phyloP scores from a whole-genome alignment of 2,888 invertebrate genomes.

The Papilio demoleus region DNA sequence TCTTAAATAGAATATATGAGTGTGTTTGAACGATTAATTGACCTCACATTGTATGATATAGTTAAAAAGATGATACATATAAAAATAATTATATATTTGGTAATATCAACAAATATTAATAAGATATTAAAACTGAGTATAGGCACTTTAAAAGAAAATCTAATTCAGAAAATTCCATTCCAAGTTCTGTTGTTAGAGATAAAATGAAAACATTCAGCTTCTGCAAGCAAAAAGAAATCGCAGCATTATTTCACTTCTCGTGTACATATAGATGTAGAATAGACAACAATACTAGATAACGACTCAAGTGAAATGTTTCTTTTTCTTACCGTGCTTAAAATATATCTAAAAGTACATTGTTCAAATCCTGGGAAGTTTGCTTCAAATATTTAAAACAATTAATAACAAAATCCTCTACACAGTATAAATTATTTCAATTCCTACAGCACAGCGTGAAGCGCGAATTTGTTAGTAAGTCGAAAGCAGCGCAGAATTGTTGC shows the following conservation, averaged over 20 bases:
- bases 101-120: background rate
- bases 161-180: slow-evolving; percentile 11
- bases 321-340: slow-evolving; percentile 10
- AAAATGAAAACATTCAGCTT: slow-evolving; percentile 18
- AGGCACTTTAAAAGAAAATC: background rate
- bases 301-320: background rate
- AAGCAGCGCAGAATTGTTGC: slow-evolving; percentile 30
- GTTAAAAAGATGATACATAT: no score
- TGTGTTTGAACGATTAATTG: background rate
- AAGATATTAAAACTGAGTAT: background rate
- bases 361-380: slow-evolving; percentile 16
- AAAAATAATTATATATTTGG: background rate
- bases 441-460: slow-evolving; percentile 23
- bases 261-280: slow-evolving; percentile 13
- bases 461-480: slow-evolving; percentile 5
- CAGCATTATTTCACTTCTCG: slow-evolving; percentile 19
- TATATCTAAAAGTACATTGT: slow-evolving; percentile 27
- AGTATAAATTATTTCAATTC: slow-evolving; percentile 35
- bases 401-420: slow-evolving; percentile 24
- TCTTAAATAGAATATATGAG: background rate
- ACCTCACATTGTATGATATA: no score
- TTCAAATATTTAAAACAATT: slow-evolving; percentile 37
- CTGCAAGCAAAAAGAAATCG: slow-evolving; percentile 15
- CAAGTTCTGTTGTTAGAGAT: slow-evolving; percentile 6
- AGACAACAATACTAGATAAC: slow-evolving; percentile 23